Evolutionary conservation across 2,888 invertebrate species (phyloP), one percentile per base, ranked within the genome.

Genomic region (Ormyrus nitidulus): DNA sequence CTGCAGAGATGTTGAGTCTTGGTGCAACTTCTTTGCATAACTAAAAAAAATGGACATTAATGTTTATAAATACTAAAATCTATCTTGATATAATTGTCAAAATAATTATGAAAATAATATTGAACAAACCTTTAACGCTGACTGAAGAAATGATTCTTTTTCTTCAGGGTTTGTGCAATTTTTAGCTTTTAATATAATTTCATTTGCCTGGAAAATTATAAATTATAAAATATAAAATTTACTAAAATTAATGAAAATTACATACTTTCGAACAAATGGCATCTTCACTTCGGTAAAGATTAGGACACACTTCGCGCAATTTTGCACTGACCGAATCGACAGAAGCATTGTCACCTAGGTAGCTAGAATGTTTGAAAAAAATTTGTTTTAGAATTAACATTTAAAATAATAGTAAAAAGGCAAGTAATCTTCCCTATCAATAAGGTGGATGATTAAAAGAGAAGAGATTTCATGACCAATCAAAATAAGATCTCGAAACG

Each of bases 281-380:
- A 91, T 99, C 99, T 92, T 99, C 99, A 86, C 95, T 95, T 83
- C 96, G 95, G 89, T 98, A 99, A 48, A 99, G 92, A 85, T 96
- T 95, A 0, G 99, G 99, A 87, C 99, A 99, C 1, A 97, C 93
- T 86, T 97, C 96, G 66, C 98, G 93, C 75, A 99, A 91, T 87
- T 95, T 95, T 46, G 93, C 92, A 81, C 97, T 98, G 82, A 99
- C 97, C 0, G 96, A 94, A 88, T 97, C 97, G 2, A 98, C 97
- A 0, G 97, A 97, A 0, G 99, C 98, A 89, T 98, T 97, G 89
- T 99, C 99, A 77, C 95, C 95, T 19, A 99, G 92, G 91, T 99
- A 99, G 79, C 96, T 92, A 77, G 58, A 68, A 70, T 61, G 34
- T 58, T 48, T 66, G 51, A 10, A 5, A 10, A 66, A 9, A 64